Conservation (phyloP, 2,797 vertebrate species). For the Periparus ater region DNA sequence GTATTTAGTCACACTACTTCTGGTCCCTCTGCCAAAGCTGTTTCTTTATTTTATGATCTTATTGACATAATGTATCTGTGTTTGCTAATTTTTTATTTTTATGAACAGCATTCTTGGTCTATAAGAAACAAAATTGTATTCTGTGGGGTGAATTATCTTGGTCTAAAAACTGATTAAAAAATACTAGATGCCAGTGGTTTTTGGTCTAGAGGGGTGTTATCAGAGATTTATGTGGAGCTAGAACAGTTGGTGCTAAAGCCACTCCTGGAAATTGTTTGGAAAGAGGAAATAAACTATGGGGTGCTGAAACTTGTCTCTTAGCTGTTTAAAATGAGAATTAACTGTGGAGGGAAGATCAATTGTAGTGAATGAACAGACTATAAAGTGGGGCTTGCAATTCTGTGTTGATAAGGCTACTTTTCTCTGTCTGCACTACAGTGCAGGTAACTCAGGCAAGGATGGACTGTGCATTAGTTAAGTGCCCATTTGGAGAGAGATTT, state of each 20-base stretch:
- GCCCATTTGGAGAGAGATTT: conserved; percentile 1
- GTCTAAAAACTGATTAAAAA: neutral
- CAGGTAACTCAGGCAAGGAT: neutral
- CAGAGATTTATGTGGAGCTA: neutral
- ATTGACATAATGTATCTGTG: neutral
- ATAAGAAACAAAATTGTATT: neutral
- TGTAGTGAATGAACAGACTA: neutral
- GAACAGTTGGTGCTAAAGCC: neutral
- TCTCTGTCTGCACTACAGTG: neutral
- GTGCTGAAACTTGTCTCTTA: neutral
- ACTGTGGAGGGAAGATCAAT: neutral
- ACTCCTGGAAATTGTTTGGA: neutral
- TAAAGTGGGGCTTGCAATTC: neutral
- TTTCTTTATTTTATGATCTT: neutral
- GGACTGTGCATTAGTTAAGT: neutral
- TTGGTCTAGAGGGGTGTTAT: neutral
- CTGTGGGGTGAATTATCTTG: neutral
- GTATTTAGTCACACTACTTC: conserved; percentile 2
- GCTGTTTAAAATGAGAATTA: neutral
- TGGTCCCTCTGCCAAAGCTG: neutral
- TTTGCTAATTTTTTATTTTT: neutral
- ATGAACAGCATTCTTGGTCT: neutral
- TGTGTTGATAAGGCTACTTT: neutral
- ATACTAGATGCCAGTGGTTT: neutral
- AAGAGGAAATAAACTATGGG: neutral